Evolutionary conservation across 2,888 invertebrate genomes (phyloP).

Genomic region (Xanthostigma xanthostigma): DNA sequence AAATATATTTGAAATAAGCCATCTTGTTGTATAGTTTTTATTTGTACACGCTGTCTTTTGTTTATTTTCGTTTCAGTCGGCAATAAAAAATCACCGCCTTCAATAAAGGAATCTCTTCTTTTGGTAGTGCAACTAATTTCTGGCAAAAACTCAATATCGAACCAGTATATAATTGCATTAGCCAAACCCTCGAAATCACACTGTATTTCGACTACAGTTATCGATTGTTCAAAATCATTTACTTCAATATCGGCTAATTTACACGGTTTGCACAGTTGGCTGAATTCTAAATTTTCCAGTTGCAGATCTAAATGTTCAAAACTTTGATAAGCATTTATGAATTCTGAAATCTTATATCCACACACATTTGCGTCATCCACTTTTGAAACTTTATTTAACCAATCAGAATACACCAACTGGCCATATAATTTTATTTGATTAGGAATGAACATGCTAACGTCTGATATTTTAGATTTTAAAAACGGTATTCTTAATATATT

Average conservation of each 20-base stretch:
- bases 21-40: conserved; percentile 16
- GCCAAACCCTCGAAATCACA: conserved; percentile 27
- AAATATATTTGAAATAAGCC: conserved; percentile 15
- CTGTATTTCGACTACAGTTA: conserved; percentile 15
- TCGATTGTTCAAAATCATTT: conserved; percentile 20
- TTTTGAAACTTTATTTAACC: conserved; percentile 40
- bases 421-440: conserved; percentile 34
- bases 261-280: conserved; percentile 25
- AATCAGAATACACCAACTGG: conserved; percentile 42
- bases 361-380: conserved; percentile 40
- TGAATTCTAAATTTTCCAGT: conserved; percentile 28
- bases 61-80: conserved; percentile 23
- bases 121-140: conserved; percentile 30
- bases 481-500: conserved; percentile 22
- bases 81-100: conserved; percentile 33
- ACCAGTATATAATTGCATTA: conserved; percentile 41
- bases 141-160: conserved; percentile 31
- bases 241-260: conserved; percentile 16
- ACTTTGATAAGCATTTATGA: conserved; percentile 39
- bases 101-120: conserved; percentile 29
- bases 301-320: conserved; percentile 38
- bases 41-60: conserved; percentile 22
- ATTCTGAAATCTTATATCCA: conserved; percentile 35
- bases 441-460: conserved; percentile 35
- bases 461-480: conserved; percentile 14